Base-by-base conservation (phyloP, 2,888 invertebrate species). In the Synanthedon andrenaeformis region DNA sequence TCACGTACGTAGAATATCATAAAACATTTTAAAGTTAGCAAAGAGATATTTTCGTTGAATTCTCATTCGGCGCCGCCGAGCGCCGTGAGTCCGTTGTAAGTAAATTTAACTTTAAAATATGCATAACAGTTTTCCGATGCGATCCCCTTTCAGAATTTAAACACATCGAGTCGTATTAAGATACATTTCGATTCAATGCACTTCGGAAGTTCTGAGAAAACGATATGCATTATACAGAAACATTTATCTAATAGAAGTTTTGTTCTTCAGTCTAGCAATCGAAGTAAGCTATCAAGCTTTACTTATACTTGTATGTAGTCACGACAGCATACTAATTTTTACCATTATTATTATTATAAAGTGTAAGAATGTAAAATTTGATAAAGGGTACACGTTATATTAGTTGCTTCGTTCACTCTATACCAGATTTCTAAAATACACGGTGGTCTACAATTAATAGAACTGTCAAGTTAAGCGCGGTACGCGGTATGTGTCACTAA, bases 71-170 rank as follows among this genome's bases (percentile, higher is more conserved):
- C 58, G 60, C 62, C 68, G 69, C 66, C 35, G 10, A 6, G 35
- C 35, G 35, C 35, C 35, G 35, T 35, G 66, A 69, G 66, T 73
- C 64, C 67, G 65, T 62, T 72, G 73, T 78, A 82, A 83, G 84
- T 84, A 86, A 84, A 86, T 86, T 85, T 82, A 76, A 84, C 80
- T 85, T 86, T 86, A 85, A 87, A 85, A 86, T 87, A 87, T 87
- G 86, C 85, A 83, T 85, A 85, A 86, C 85, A 85, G 85, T 85
- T 86, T 85, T 83, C 85, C 83, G 69, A 83, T 79, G 83, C 82
- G 84, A 79, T 76, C 82, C 79, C 76, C 78, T 77, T 76, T 78
- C 67, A 65, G 75, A 86, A 86, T 85, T 86, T 84, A 84, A 86
- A 86, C 79, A 82, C 79, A 83, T 80, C 76, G 74, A 74, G 62